Evolutionary conservation across 2,797 vertebrate genomes (phyloP), one percentile per base, ranked within the genome.

Genomic region (Lophius americanus): DNA sequence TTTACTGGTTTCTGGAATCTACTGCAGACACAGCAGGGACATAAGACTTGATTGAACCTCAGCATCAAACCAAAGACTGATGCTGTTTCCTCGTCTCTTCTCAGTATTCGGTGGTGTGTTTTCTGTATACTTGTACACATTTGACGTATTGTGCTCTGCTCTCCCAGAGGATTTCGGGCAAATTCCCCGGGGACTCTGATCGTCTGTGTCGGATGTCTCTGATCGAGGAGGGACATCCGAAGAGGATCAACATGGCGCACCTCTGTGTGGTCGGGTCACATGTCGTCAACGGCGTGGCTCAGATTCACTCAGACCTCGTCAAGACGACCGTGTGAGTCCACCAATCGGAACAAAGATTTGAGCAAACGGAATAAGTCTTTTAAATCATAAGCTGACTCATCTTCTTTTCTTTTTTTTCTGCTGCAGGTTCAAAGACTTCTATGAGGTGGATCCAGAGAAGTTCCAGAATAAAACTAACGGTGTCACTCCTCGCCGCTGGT

Each of bases 401-500:
- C 23, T 23, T 23, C 23, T 23, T 23, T 23, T 23, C 23, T 23
- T 6, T 9, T 6, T 5, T 39, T n/a, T 33, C 8, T 55, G 4
- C 55, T 13, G 56, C 57, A 63, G 68, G 52, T 79, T 95, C 89
- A 96, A 95, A 87, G 96, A 97, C 80, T 97, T 97, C 81, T 90
- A 85, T 3, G 94, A 96, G 5, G 55, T 95, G 60, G 94, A 96
- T 23, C 95, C 94, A 0, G 86, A 94, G 62, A 96, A 96, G 85
- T 96, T 97, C 82, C 96, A 97, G 90, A 97, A 96, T 73, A 97
- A 97, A 88, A 97, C 95, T 0, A 97, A 97, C 0, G 96, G 96
- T 11, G 95, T 97, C 86, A 96, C 95, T 0, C 95, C 96, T 0
- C 92, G 95, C 10, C 94, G 95, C 49, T 97, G 96, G 96, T 92